A percentile compares a stretch with the other conserved stretches of the same genome.
Evolutionary conservation across 2,113 vertebrate genomes (phyloP).

Genomic region (Cyphomyrus plagiostoma): DNA sequence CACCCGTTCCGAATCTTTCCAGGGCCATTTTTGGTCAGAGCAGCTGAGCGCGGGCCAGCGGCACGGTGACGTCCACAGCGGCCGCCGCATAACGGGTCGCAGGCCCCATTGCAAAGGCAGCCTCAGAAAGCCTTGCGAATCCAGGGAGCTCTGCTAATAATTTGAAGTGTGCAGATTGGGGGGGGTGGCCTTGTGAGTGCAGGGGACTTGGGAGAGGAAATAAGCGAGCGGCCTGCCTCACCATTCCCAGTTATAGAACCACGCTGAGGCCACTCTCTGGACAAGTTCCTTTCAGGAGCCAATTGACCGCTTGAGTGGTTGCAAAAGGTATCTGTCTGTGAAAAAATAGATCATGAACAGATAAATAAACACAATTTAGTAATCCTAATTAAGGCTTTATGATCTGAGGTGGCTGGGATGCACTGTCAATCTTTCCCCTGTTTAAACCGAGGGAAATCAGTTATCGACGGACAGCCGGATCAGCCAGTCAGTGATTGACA

Average conservation of each 20-base stretch:
- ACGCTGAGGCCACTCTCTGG: not conserved
- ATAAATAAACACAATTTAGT: not conserved
- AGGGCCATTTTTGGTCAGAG: slow-evolving; percentile 25
- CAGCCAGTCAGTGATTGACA: not conserved
- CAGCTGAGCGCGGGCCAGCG: not conserved
- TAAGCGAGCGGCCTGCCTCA: not conserved
- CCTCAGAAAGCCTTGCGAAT: slow-evolving; percentile 19
- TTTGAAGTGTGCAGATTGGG: not conserved
- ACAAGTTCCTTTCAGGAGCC: not conserved
- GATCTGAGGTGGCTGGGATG: not conserved
- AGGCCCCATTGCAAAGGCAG: not conserved
- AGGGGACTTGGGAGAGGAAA: not conserved
- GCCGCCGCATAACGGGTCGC: not conserved
- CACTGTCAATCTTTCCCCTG: not conserved
- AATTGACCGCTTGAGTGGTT: not conserved
- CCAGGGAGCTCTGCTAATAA: not conserved
- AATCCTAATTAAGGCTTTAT: not conserved
- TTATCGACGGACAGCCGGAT: not conserved
- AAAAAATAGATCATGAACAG: not conserved
- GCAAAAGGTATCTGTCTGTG: not conserved
- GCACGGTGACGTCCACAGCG: not conserved
- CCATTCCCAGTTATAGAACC: not conserved
- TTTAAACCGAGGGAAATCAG: not conserved
- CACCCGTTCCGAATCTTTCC: not conserved
- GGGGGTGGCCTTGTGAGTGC: not conserved